These are phyloP conservation scores for Plebejus argus DNA, from an alignment of 2,888 invertebrate species.

Conservation along the genomic window DNA sequence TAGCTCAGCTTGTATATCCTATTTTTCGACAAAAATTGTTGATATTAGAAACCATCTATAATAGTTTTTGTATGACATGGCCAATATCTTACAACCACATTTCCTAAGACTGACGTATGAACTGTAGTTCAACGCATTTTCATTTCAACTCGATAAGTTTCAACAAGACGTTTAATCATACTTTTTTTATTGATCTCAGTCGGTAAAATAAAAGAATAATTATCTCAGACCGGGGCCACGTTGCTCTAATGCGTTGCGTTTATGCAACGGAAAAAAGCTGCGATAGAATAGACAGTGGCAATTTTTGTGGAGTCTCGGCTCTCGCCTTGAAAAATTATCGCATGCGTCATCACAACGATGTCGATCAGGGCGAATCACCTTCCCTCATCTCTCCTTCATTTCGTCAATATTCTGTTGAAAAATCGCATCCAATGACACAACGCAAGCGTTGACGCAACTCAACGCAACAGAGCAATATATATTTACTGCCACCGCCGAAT, in stretches of 20 bases:
- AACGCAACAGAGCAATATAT: background rate
- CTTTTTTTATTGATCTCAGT: background rate
- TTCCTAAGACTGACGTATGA: constrained; percentile 18
- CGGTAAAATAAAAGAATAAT: background rate
- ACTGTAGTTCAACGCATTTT: background rate
- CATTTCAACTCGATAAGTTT: background rate
- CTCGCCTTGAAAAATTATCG: no score
- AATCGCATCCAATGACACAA: no score
- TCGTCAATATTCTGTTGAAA: no score
- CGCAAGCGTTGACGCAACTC: no score
- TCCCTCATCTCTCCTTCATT: no score
- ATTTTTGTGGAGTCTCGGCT: no score
- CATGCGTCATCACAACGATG: no score
- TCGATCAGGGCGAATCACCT: no score
- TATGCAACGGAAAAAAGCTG: no score
- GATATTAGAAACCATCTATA: background rate
- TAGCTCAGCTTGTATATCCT: background rate
- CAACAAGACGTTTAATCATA: background rate
- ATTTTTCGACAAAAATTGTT: background rate
- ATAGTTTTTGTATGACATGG: background rate
- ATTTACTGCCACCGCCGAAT: background rate
- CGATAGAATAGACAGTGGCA: no score
- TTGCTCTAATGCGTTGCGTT: background rate
- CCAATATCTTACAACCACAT: background rate
- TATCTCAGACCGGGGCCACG: background rate